These are phyloP conservation scores for Aptenodytes patagonicus DNA, from an alignment of 2,113 vertebrate species.

Conservation along the genomic window DNA sequence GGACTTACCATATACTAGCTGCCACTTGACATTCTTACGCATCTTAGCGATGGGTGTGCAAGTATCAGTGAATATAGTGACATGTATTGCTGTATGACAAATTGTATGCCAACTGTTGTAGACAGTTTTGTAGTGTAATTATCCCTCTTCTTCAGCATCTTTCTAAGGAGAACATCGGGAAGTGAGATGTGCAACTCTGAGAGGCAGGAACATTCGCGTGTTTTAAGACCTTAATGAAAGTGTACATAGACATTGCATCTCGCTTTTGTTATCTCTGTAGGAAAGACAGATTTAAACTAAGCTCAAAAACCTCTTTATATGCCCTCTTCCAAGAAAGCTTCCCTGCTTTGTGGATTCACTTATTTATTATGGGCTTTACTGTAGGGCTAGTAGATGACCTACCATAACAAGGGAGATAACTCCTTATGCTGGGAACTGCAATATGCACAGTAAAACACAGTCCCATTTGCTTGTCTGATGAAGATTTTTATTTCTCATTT, in stretches of 20 bases:
- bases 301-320: not conserved
- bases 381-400: not conserved
- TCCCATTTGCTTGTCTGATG: not conserved
- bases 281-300: not conserved
- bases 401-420: not conserved
- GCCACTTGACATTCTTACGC: not conserved
- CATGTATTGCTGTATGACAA: not conserved
- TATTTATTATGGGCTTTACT: not conserved
- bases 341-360: not conserved
- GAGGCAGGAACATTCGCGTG: not conserved
- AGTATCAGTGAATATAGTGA: not conserved
- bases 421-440: not conserved
- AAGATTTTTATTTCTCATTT: not conserved
- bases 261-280: not conserved
- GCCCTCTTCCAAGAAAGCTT: not conserved
- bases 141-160: not conserved
- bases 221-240: not conserved
- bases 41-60: accelerated
- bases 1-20: too few relatives aligned
- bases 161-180: not conserved
- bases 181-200: not conserved
- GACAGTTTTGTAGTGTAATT: not conserved
- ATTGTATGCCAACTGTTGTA: not conserved
- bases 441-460: not conserved
- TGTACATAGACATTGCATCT: not conserved